Evolutionary conservation across 2,888 invertebrate species (phyloP).

Genomic region (Arrhopalites spinosus): DNA sequence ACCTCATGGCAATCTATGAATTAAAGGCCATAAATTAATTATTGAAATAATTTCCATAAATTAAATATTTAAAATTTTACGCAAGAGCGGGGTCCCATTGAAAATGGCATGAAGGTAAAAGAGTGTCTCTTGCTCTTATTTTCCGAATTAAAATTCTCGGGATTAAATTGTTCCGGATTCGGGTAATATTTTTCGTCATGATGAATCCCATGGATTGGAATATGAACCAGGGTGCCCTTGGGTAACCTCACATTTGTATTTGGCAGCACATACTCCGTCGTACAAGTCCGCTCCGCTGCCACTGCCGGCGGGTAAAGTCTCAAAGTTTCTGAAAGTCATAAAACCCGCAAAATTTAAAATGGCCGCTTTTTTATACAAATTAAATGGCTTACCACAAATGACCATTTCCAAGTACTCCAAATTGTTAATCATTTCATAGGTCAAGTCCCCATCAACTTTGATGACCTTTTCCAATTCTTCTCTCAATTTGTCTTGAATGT

Average conservation of each 20-base stretch:
- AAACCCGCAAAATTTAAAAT: too few species aligned
- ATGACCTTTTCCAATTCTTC: not conserved
- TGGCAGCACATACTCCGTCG: slow-evolving; percentile 63
- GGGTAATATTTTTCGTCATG: slow-evolving; percentile 66
- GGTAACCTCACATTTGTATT: slow-evolving; percentile 63
- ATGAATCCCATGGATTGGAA: slow-evolving; percentile 66
- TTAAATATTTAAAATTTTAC: too few species aligned
- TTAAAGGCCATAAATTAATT: not conserved
- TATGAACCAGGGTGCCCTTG: slow-evolving; percentile 63
- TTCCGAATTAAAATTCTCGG: slow-evolving; percentile 66
- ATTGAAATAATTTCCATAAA: too few species aligned
- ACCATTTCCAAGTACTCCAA: slow-evolving; percentile 49
- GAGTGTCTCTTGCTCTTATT: slow-evolving; percentile 63
- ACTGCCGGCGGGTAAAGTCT: slow-evolving; percentile 62
- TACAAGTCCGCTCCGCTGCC: slow-evolving; percentile 58
- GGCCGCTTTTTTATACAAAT: too few species aligned
- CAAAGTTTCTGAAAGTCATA: slow-evolving; percentile 62
- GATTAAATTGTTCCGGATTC: slow-evolving; percentile 66
- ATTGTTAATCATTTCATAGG: slow-evolving; percentile 41
- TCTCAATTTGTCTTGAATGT: slow-evolving; percentile 9
- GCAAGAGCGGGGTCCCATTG: not conserved
- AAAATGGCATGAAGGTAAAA: slow-evolving; percentile 62
- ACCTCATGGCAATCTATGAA: slow-evolving; percentile 62
- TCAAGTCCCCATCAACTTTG: slow-evolving; percentile 37
- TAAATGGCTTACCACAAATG: slow-evolving; percentile 48